Conservation (phyloP, 2,113 vertebrate species). For the Rallus limicola region DNA sequence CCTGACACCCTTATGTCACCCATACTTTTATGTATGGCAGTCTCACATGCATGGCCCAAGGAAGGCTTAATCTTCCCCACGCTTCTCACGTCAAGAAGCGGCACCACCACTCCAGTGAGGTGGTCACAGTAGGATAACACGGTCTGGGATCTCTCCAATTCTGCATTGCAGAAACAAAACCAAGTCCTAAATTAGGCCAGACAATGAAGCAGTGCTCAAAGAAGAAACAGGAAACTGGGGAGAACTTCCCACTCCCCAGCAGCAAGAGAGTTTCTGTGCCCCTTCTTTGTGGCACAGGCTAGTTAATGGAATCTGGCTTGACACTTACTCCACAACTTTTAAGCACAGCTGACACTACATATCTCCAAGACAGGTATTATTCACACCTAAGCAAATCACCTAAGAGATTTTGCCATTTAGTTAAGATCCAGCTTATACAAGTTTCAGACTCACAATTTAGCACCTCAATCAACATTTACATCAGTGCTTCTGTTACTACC, state of each 20-base stretch:
- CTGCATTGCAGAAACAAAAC: not conserved
- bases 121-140: not conserved
- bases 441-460: not conserved
- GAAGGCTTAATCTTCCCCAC: not conserved
- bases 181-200: not conserved
- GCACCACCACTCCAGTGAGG: not conserved
- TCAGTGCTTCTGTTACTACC: not conserved
- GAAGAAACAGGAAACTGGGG: not conserved
- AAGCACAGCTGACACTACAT: not conserved
- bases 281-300: not conserved
- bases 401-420: not conserved
- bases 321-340: not conserved
- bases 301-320: not conserved
- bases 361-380: not conserved
- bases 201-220: not conserved
- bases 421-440: not conserved
- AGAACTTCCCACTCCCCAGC: not conserved
- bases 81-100: not conserved
- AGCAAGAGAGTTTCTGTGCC: not conserved
- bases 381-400: not conserved
- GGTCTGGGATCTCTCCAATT: not conserved
- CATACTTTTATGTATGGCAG: not conserved
- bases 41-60: not conserved
- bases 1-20: not conserved
- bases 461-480: constrained; percentile 25